Evolutionary conservation across 1,140 invertebrate species (phyloP), one percentile per base, ranked within the genome.

Genomic region (Temnothorax curvispinosus): DNA sequence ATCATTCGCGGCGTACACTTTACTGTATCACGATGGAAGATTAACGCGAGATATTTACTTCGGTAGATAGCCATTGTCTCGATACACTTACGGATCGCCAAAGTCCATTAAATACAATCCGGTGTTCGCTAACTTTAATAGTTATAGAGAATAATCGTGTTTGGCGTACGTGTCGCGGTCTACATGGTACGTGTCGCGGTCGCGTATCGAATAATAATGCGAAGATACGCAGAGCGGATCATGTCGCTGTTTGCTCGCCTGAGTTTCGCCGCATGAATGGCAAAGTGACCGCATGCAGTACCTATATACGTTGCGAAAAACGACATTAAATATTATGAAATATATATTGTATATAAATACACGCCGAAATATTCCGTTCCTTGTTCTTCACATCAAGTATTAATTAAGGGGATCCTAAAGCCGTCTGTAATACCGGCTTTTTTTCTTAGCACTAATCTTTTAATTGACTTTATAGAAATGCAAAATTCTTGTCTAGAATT

Each of bases 31-130:
- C n/a, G 13, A 62, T 11, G 13, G 13, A 32, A 11, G 58, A 62
- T 62, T 62, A 62, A 62, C 58, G 27, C 11, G 58, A 62, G 27
- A 62, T 56, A 56, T 62, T 62, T 62, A 62, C 58, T 15, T 62
- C 21, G 27, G 27, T 62, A 62, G 13, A 13, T 32, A 32, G 27
- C 58, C 27, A 62, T 62, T 27, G 5, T 62, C 58, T n/a, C n/a
- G 54, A 56, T 21, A 56, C 54, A 56, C 54, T 62, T 15, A 32
- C 27, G 27, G 27, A 15, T 62, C 58, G 58, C 13, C 13, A 13
- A 62, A 32, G 27, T 15, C 13, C 13, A 62, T 62, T 62, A 62
- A 32, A 62, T 11, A 32, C 58, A 5, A 62, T 62, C 58, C 27
- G 27, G 1, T 13, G 5, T 62, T 62, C 58, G 27, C 58, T 32